Evolutionary conservation across 2,113 vertebrate species (phyloP).

Genomic region (Crotalus viridis): DNA sequence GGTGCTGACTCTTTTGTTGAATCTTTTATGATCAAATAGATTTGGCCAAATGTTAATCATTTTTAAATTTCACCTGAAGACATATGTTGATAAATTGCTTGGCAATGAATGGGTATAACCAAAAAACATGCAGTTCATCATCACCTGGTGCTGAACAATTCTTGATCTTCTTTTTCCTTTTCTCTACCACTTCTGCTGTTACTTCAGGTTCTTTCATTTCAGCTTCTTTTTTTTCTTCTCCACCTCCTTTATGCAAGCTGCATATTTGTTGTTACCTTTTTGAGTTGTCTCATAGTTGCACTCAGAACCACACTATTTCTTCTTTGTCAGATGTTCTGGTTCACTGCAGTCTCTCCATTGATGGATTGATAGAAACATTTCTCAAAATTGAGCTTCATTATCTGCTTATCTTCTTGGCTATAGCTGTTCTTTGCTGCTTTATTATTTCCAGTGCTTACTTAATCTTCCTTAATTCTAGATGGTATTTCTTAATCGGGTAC

Average conservation of each 20-base stretch:
- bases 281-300: neutral
- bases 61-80: no score
- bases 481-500: neutral
- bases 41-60: no score
- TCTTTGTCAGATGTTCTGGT: neutral
- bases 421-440: neutral
- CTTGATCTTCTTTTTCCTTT: neutral
- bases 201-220: neutral
- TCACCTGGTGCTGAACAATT: no score
- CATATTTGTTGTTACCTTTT: neutral
- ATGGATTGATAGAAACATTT: neutral
- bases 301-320: neutral
- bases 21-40: no score
- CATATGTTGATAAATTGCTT: no score
- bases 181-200: neutral
- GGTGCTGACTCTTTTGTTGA: no score
- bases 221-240: neutral
- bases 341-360: neutral
- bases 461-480: neutral
- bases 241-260: neutral
- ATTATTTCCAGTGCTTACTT: neutral
- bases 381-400: neutral
- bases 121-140: no score
- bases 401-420: neutral
- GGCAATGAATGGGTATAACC: no score